Evolutionary conservation across 2,888 invertebrate genomes (phyloP).

Genomic region (Bugulina stolonifera): DNA sequence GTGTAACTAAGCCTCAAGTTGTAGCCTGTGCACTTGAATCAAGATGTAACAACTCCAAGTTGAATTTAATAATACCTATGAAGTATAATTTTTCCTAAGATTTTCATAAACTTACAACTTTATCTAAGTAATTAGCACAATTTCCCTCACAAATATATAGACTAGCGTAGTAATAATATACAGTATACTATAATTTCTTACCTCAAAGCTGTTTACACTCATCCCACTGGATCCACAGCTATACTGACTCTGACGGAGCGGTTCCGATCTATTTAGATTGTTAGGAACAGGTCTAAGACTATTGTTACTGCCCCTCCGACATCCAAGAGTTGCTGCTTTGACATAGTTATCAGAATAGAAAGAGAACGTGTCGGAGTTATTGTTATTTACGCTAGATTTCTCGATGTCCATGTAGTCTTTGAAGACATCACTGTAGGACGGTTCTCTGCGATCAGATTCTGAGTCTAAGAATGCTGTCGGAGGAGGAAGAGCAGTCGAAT

Average conservation of each 20-base stretch:
- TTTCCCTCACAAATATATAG: too few species aligned
- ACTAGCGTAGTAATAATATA: too few species aligned
- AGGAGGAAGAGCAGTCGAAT: conserved; percentile 2
- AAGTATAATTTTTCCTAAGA: too few species aligned
- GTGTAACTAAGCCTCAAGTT: too few species aligned
- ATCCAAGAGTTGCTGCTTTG: not conserved
- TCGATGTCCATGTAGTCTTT: conserved; percentile 21
- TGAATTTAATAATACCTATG: too few species aligned
- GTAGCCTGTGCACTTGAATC: too few species aligned
- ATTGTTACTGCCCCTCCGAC: not conserved
- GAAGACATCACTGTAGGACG: not conserved
- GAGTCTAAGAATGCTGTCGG: conserved; percentile 8
- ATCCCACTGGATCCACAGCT: conserved; percentile 11
- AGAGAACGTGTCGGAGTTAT: conserved; percentile 16
- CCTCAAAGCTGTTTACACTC: conserved; percentile 9
- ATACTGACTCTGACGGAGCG: not conserved
- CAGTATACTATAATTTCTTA: too few species aligned
- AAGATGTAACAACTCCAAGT: too few species aligned
- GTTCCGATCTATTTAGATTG: not conserved
- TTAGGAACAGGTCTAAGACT: not conserved
- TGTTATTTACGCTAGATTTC: not conserved
- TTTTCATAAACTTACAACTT: too few species aligned
- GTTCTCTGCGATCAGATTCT: not conserved
- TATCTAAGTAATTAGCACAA: too few species aligned
- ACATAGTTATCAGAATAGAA: conserved; percentile 24